Percentiles rank a stretch among this genome's conserved stretches.
Evolutionary conservation across 2,113 vertebrate genomes (phyloP).

Genomic region (Centropristis striata): DNA sequence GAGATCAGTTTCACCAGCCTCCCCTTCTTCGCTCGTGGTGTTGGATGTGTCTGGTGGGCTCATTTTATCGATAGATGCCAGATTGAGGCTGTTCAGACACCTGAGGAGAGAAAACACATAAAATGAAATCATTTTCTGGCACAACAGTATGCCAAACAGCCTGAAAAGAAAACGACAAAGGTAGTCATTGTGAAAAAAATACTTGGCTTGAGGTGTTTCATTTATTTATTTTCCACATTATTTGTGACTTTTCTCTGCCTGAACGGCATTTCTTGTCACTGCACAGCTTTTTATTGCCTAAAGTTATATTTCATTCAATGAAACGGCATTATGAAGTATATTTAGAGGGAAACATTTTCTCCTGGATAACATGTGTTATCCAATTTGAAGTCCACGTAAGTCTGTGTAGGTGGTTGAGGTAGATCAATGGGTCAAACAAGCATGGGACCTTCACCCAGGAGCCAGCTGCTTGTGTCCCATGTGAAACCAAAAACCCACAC

Average conservation of each 20-base stretch:
- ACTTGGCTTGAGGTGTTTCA: not conserved
- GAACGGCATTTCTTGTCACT: constrained; percentile 12
- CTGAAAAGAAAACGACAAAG: constrained; percentile 8
- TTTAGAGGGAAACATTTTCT: no score
- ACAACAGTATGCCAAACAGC: not conserved
- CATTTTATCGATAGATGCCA: constrained; percentile 73
- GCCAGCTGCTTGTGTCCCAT: no score
- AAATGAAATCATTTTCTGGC: constrained; percentile 3
- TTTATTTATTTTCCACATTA: not conserved
- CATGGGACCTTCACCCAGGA: no score
- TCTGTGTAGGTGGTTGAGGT: no score
- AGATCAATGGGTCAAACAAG: no score
- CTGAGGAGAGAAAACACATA: constrained; percentile 50
- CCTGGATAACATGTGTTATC: no score
- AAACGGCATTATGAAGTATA: no score
- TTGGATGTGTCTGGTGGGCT: constrained; percentile 86
- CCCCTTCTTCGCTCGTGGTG: constrained; percentile 82
- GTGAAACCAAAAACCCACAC: no score
- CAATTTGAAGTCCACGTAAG: no score
- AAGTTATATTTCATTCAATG: no score
- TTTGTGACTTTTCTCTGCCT: not conserved
- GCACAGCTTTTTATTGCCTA: no score
- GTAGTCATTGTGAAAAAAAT: not conserved
- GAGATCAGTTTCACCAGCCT: constrained; percentile 53
- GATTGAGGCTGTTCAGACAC: constrained; percentile 33